These are phyloP conservation scores for Nansenia antarctica DNA, from an alignment of 2,113 vertebrate species.

Conservation along the genomic window DNA sequence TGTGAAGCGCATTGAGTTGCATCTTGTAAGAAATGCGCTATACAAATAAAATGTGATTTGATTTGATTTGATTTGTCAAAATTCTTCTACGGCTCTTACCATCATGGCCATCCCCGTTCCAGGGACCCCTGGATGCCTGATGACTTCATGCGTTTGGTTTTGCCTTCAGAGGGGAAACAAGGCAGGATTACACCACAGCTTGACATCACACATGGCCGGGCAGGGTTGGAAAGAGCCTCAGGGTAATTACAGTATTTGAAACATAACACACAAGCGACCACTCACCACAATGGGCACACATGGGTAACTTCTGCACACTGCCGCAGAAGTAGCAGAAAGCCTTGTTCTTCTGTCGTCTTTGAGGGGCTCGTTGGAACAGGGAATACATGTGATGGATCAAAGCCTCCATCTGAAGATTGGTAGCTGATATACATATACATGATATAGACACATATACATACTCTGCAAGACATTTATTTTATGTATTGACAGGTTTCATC, in stretches of 20 bases:
- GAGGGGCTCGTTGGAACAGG: conserved; percentile 26
- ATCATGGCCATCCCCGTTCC: conserved; percentile 97
- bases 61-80: no score
- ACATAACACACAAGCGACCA: conserved; percentile 21
- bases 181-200: neutral
- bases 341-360: conserved; percentile 95
- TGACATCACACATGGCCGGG: neutral
- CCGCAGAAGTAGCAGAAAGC: conserved; percentile 98
- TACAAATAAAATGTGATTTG: no score
- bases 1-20: no score
- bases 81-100: conserved; percentile 78
- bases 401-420: neutral
- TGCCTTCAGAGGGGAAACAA: conserved; percentile 74
- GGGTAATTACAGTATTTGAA: neutral
- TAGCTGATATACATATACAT: no score
- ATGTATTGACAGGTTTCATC: neutral
- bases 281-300: conserved; percentile 98
- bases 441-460: no score
- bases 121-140: conserved; percentile 94
- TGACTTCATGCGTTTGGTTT: conserved; percentile 99
- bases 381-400: conserved; percentile 21
- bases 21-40: no score
- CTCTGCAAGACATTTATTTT: no score
- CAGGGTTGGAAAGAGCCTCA: neutral
- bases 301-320: conserved; percentile 91